Evolutionary conservation across 2,888 invertebrate genomes (phyloP).

Genomic region (Phengaris alcon): DNA sequence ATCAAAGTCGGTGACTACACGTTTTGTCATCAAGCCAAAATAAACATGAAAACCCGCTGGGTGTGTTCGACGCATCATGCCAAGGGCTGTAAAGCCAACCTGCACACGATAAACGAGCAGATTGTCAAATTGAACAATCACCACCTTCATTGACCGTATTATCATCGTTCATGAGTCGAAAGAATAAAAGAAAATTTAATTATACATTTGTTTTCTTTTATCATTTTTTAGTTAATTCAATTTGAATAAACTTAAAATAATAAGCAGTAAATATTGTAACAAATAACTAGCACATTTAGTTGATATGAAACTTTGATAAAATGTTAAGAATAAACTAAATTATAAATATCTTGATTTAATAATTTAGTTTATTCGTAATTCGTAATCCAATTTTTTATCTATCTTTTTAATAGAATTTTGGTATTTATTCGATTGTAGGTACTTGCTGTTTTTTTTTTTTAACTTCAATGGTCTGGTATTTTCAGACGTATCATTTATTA

Average conservation of each 20-base stretch:
- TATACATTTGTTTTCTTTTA: too few relatives aligned
- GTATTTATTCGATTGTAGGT: not conserved
- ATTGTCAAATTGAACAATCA: not conserved
- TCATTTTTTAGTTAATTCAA: too few relatives aligned
- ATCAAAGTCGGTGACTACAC: not conserved
- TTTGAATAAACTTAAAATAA: too few relatives aligned
- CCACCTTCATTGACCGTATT: slow-evolving; percentile 2
- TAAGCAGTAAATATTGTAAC: too few relatives aligned
- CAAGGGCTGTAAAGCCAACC: slow-evolving; percentile 1
- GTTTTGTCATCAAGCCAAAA: not conserved
- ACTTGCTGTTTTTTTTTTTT: not conserved
- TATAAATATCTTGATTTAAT: too few relatives aligned
- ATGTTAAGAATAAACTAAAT: too few relatives aligned
- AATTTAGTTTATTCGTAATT: too few relatives aligned
- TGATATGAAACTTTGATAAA: too few relatives aligned
- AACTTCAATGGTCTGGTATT: not conserved
- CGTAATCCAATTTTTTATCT: too few relatives aligned
- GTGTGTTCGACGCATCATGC: slow-evolving; percentile 6
- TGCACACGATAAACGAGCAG: not conserved
- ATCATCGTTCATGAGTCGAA: too few relatives aligned
- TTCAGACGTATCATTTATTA: slow-evolving; percentile 1
- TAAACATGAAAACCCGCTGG: slow-evolving; percentile 1
- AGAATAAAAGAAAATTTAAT: too few relatives aligned
- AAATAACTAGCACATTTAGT: too few relatives aligned
- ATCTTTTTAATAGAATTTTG: not conserved